Conservation (phyloP, 2,797 vertebrate species). For the Atherinosoma microstoma region DNA sequence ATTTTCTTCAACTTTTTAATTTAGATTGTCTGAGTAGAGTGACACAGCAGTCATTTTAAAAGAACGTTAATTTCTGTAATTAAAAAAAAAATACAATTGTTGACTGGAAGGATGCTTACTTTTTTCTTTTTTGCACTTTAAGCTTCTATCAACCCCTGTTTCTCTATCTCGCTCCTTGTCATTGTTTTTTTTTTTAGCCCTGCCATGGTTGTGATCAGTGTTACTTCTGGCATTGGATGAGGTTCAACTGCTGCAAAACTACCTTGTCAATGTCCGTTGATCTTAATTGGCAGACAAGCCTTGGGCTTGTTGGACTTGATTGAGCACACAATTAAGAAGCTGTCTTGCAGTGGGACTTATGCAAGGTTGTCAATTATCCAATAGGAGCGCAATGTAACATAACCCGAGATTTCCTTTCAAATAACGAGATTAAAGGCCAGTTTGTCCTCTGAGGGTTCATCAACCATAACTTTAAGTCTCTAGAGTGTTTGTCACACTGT, state of each 20-base stretch:
- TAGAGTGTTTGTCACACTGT: constrained; percentile 25
- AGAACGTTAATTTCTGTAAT: background rate
- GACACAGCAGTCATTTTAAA: no score
- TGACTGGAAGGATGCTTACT: background rate
- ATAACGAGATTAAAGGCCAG: constrained; percentile 21
- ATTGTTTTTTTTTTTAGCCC: background rate
- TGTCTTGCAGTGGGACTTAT: constrained; percentile 12
- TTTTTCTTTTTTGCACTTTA: background rate
- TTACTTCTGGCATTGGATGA: constrained; percentile 28
- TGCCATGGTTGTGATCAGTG: constrained; percentile 29
- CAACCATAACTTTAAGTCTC: constrained; percentile 8
- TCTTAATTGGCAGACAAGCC: constrained; percentile 33
- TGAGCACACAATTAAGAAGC: constrained; percentile 3
- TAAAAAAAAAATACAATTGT: background rate
- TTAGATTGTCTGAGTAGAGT: no score
- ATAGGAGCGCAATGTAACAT: background rate
- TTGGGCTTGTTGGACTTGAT: constrained; percentile 37
- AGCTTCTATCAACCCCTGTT: background rate
- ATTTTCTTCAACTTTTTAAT: no score
- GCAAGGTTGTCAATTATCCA: constrained; percentile 20
- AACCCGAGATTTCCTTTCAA: constrained; percentile 9
- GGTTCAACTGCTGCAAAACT: constrained; percentile 35
- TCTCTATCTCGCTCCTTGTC: constrained; percentile 6
- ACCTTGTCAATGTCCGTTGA: constrained; percentile 41
- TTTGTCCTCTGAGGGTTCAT: constrained; percentile 23